Evolutionary conservation across 2,113 vertebrate species (phyloP).

Genomic region (Eulacestoma nigropectus): DNA sequence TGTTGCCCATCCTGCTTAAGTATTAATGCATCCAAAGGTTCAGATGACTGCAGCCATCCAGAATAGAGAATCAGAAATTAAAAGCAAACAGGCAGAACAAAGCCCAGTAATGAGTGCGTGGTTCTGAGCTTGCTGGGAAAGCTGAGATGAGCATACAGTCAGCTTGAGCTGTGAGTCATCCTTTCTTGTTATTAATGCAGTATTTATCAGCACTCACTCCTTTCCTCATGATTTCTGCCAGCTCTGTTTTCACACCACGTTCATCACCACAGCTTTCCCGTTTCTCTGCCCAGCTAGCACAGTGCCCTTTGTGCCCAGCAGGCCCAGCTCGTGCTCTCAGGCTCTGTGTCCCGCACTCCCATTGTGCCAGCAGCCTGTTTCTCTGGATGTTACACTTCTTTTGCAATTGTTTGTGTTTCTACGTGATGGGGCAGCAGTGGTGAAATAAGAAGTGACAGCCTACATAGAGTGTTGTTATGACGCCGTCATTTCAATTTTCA

Average conservation of each 20-base stretch:
- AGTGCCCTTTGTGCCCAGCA: neutral
- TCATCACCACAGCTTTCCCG: neutral
- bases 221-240: neutral
- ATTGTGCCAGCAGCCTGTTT: neutral
- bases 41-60: neutral
- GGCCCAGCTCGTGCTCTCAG: neutral
- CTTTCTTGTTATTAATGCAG: neutral
- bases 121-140: neutral
- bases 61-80: neutral
- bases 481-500: neutral
- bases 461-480: neutral
- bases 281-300: neutral
- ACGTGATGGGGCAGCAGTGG: neutral
- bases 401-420: neutral
- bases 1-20: conserved; percentile 6
- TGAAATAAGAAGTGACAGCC: conserved; percentile 35
- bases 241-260: neutral
- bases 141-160: neutral
- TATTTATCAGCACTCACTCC: neutral
- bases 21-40: neutral
- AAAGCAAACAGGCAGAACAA: conserved; percentile 18
- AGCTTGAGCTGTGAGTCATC: neutral
- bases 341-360: accelerated
- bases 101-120: neutral
- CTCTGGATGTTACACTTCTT: neutral